Evolutionary conservation across 2,113 vertebrate genomes (phyloP).

Genomic region (Platichthys flesus): DNA sequence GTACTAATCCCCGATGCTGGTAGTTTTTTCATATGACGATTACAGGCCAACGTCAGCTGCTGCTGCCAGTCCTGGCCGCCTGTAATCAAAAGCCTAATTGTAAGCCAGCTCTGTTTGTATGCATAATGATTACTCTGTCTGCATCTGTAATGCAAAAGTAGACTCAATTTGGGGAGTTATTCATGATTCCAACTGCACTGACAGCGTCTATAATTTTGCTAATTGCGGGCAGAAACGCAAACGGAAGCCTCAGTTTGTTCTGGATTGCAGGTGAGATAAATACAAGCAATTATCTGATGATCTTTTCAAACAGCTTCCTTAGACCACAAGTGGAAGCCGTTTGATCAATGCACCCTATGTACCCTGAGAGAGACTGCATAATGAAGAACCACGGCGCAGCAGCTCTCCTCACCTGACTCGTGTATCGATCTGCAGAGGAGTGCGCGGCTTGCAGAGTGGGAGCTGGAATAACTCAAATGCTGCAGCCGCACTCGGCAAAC

Average conservation of each 20-base stretch:
- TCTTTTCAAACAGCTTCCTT: slow-evolving; percentile 58
- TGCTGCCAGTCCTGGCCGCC: not conserved
- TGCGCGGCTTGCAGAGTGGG: slow-evolving; percentile 17
- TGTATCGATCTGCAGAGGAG: slow-evolving; percentile 53
- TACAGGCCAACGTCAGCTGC: slow-evolving; percentile 1
- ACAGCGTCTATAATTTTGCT: slow-evolving; percentile 45
- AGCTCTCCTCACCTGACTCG: slow-evolving; percentile 47
- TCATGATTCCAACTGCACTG: slow-evolving; percentile 33
- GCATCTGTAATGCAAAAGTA: slow-evolving; percentile 43
- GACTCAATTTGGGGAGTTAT: slow-evolving; percentile 28
- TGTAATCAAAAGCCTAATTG: slow-evolving; percentile 47
- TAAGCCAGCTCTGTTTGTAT: slow-evolving; percentile 44
- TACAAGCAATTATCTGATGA: slow-evolving; percentile 65
- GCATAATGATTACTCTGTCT: slow-evolving; percentile 41
- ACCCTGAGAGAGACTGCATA: slow-evolving; percentile 41
- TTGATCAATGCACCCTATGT: slow-evolving; percentile 55
- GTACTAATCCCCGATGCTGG: not conserved
- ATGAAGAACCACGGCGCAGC: slow-evolving; percentile 50
- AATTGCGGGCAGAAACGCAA: slow-evolving; percentile 29
- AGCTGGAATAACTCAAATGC: slow-evolving; percentile 44
- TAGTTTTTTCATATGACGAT: slow-evolving; percentile 2
- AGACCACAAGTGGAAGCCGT: slow-evolving; percentile 39
- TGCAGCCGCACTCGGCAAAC: slow-evolving; percentile 14
- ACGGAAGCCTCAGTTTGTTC: slow-evolving; percentile 9
- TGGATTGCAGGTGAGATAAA: slow-evolving; percentile 61